Evolutionary conservation across 2,888 invertebrate genomes (phyloP), one percentile per base, ranked within the genome.

Genomic region (Acleris laterana): DNA sequence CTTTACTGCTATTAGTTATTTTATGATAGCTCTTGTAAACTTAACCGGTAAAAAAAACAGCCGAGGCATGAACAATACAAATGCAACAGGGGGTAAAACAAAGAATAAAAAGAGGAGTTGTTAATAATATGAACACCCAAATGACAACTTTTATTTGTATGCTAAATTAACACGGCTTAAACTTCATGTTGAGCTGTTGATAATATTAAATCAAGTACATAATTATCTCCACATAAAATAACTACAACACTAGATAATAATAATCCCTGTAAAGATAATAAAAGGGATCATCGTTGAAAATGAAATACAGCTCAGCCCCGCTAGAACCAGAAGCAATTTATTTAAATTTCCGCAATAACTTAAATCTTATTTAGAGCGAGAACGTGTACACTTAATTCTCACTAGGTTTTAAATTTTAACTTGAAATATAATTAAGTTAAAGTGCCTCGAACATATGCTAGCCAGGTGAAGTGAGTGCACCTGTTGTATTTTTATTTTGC

Each of bases 391-490:
- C 38, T 72, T 74, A 68, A 72, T 74, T 69, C 70, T 66, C 75
- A 75, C 80, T 66, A 61, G 61, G 65, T 78, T 80, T 75, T 78
- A 79, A 76, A 78, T 81, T 77, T 65, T 66, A 62, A 77, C 76
- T 81, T 79, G 78, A 79, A 76, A 77, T 56, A 79, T 84, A 83
- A 86, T 88, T 88, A 87, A 80, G 77, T 78, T 77, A 81, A 82
- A 78, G 78, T 80, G 80, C 81, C 81, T 74, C 76, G 76, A 84
- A 85, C 88, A 89, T 83, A 88, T 88, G 90, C 79, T 80, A 78
- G 78, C 88, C 92, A 91, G 92, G 89, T 92, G 91, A 85, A 79
- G 68, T 74, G 72, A 73, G 70, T 72, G 76, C 90, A 91, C 90
- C 92, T 92, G 92, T 85, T 78, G 77, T 74, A 74, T 82, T 81